Conservation (phyloP, 2,888 invertebrate genomes). For the Oeneis ivallda region DNA sequence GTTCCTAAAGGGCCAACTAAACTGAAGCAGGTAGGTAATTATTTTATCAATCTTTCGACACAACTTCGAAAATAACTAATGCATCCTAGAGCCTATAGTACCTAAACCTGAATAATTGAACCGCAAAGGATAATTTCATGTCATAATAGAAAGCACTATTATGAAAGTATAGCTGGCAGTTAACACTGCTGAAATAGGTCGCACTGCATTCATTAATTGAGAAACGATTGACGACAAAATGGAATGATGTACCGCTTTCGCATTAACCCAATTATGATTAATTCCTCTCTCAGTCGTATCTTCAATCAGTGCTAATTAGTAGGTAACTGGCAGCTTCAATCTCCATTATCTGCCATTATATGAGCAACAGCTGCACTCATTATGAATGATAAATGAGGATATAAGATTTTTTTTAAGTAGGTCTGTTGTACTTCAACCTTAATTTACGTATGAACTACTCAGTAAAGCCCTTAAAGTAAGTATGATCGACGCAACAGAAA, state of each 20-base stretch:
- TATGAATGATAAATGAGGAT: constrained; percentile 28
- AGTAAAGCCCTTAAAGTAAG: constrained; percentile 6
- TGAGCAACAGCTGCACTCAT: constrained; percentile 11
- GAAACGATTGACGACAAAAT: constrained; percentile 19
- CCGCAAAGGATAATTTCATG: neutral
- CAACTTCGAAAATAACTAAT: no score
- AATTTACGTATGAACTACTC: constrained; percentile 8
- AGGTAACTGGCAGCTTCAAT: constrained; percentile 21
- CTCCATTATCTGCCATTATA: constrained; percentile 27
- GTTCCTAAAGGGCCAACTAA: no score
- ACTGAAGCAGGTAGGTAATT: no score
- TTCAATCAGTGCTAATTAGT: constrained; percentile 30
- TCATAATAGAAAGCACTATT: neutral
- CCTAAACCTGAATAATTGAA: neutral
- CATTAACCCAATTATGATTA: constrained; percentile 36
- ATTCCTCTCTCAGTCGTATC: constrained; percentile 26
- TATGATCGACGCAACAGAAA: neutral
- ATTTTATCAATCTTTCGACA: no score
- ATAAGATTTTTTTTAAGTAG: constrained; percentile 14
- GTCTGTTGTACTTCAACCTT: constrained; percentile 4
- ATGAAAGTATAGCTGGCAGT: neutral
- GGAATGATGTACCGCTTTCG: constrained; percentile 28
- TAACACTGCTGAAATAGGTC: neutral
- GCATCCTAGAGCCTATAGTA: no score
- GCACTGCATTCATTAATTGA: neutral